Conservation (phyloP, 2,113 vertebrate species). For the Irena cyanogastra region DNA sequence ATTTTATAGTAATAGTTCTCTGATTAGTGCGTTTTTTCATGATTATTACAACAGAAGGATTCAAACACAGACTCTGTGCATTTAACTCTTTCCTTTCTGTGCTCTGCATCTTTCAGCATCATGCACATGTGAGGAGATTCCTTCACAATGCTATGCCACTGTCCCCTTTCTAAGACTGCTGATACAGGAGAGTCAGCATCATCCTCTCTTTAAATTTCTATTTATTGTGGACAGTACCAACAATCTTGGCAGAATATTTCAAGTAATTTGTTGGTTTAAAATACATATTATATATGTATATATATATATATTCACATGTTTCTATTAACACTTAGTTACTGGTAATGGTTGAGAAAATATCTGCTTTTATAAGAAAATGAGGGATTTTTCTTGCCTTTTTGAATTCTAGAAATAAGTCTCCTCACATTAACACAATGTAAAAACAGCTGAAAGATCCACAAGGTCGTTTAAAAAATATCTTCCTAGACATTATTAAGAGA, state of each 20-base stretch:
- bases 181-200: neutral
- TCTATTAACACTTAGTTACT: neutral
- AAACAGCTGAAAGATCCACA: neutral
- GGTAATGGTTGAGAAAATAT: neutral
- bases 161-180: neutral
- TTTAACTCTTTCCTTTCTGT: neutral
- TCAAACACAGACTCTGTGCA: neutral
- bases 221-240: neutral
- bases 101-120: neutral
- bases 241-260: neutral
- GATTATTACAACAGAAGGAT: neutral
- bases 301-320: neutral
- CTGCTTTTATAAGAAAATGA: neutral
- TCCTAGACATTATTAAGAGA: neutral
- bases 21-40: neutral
- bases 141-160: neutral
- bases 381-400: neutral
- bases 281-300: neutral
- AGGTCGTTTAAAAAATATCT: neutral
- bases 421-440: neutral
- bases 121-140: neutral
- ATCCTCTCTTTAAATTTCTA: neutral
- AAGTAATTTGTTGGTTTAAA: neutral
- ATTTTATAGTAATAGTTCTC: neutral
- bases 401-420: neutral